Percentiles rank a stretch among this genome's conserved stretches.
phyloP scores from a whole-genome alignment of 2,888 invertebrate genomes.

The Stenolophus ochropezus region DNA sequence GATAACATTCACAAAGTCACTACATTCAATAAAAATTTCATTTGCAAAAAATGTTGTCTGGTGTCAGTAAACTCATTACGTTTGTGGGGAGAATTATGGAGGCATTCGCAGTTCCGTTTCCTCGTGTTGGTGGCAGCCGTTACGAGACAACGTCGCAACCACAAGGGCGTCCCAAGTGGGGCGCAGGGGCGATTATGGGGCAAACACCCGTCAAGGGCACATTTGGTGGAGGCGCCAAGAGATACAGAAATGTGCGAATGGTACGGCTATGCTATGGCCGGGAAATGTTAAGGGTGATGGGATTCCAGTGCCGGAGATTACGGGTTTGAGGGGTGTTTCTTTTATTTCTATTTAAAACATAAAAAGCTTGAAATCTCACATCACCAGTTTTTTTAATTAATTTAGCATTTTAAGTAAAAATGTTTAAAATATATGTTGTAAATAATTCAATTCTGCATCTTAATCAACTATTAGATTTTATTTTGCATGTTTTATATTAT shows the following conservation, averaged over 20 bases:
- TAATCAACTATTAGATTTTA: no score
- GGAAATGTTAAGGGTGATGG: not conserved
- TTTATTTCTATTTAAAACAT: no score
- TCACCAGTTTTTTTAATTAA: no score
- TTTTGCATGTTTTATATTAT: no score
- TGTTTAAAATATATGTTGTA: no score
- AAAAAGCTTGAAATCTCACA: no score
- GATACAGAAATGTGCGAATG: not conserved
- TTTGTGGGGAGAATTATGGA: slow-evolving; percentile 9
- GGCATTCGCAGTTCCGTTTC: not conserved
- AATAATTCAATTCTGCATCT: no score
- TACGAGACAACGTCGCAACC: slow-evolving; percentile 3
- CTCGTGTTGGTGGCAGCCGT: not conserved
- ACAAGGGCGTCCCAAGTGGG: not conserved
- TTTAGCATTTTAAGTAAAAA: no score
- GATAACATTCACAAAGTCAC: not conserved
- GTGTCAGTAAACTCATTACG: slow-evolving; percentile 36
- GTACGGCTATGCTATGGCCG: not conserved
- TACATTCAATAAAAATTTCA: not conserved
- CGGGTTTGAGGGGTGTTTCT: no score
- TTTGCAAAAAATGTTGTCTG: slow-evolving; percentile 5
- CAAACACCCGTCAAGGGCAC: not conserved
- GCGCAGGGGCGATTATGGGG: not conserved
- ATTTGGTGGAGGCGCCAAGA: not conserved
- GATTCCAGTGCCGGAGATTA: not conserved